Evolutionary conservation across 30 jellyfish, hydroid and myxozoan species (phyloP), one percentile per base, ranked within the genome.

Genomic region (Turritopsis dohrnii): DNA sequence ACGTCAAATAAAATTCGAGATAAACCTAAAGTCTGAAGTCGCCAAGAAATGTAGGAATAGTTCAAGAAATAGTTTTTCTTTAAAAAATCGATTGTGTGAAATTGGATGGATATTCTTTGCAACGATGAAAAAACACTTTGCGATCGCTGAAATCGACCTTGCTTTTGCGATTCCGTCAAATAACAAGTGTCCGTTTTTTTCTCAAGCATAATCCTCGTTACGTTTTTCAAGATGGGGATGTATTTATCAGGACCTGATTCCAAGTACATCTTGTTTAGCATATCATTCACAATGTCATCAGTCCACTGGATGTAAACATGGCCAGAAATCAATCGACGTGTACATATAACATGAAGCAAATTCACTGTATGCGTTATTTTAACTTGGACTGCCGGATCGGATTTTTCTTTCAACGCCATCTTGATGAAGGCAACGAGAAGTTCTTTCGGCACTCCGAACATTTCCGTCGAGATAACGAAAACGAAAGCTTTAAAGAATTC

Each of bases 1-100:
- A 84, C 81, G 84, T 89, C 94, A 82, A 79, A 71, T 79, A 80
- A 18, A 1, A 89, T 21, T 30, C 84, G 96, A 53, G 83, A 83
- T 26, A 89, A 82, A 53, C 90, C 81, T 19, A 86, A 65, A 16
- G 89, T 88, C 21, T 84, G 82, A 23, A 89, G 86, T 71, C 85
- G 84, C 52, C 77, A 84, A 29, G 20, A 53, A 66, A 89, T 65
- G 79, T 75, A 84, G 24, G 80, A 86, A 74, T 16, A 89, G 79
- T 85, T 85, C 86, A 90, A 85, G 20, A 89, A 52, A 5, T 87
- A 75, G 28, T 16, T 82, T 53, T 31, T 28, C 74, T 89, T 89
- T 18, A 89, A 83, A 29, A 29, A 71, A 17, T 24, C 88, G 0
- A 74, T 30, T 0, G 52, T 41, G 8, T 71, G 66, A 29, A 79